Conservation (phyloP, 2,888 invertebrate species). For the Nomada goodeniana region DNA sequence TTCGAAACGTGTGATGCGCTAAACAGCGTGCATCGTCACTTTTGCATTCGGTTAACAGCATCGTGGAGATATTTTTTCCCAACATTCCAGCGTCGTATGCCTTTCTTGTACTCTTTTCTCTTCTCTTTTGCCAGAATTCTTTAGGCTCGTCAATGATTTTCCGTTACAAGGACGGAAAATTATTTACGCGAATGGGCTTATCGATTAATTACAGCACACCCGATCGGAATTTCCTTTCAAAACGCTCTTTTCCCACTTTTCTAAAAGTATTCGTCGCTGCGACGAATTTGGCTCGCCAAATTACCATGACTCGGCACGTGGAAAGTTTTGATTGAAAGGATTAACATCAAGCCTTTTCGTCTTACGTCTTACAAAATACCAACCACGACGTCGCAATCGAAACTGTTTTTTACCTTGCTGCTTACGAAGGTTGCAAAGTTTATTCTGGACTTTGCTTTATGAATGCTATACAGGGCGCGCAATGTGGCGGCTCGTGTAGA, state of each 20-base stretch:
- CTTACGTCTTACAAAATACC: not conserved
- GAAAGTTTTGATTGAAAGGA: not conserved
- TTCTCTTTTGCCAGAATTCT: not conserved
- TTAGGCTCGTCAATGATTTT: too few species aligned
- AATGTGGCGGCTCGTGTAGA: slow-evolving; percentile 34
- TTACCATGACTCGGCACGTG: not conserved
- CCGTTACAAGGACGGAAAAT: too few species aligned
- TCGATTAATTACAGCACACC: too few species aligned
- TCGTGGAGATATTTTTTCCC: too few species aligned
- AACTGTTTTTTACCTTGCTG: slow-evolving; percentile 25
- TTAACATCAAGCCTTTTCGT: not conserved
- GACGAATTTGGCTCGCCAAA: slow-evolving; percentile 3
- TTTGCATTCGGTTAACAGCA: slow-evolving; percentile 19
- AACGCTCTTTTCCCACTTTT: too few species aligned
- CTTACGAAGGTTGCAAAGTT: slow-evolving; percentile 18
- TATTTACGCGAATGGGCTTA: too few species aligned
- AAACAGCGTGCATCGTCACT: not conserved
- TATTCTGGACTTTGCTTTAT: slow-evolving; percentile 30
- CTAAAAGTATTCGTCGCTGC: not conserved
- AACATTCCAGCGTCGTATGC: too few species aligned
- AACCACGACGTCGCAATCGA: not conserved
- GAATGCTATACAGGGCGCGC: slow-evolving; percentile 35
- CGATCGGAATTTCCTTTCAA: not conserved
- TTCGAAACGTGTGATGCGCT: too few species aligned
- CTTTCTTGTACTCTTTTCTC: not conserved